Evolutionary conservation across 1,140 invertebrate genomes (phyloP), one percentile per base, ranked within the genome.

Genomic region (Anagrus nilaparvatae): DNA sequence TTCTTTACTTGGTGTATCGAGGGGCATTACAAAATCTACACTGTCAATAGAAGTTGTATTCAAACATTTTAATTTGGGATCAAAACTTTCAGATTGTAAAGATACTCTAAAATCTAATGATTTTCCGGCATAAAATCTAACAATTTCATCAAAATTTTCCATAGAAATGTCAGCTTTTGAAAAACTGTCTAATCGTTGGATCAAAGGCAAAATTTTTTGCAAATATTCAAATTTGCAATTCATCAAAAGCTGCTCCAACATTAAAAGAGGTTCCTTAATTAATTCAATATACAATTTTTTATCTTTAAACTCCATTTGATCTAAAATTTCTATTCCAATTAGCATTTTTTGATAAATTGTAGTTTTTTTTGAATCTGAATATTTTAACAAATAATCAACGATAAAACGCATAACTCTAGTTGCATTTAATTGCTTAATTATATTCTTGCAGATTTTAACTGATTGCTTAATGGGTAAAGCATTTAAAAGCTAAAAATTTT

Each of bases 241-340:
- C 82, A 86, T 85, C 2, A 86, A 52, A 31, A 84, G 63, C 51
- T 83, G 78, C 48, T 86, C 83, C 4, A 86, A 64, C 53, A 86
- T 80, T 0, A 81, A 54, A 13, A 82, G 50, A 0, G 83, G 83
- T 46, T 76, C 72, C 16, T 73, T 71, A 18, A 84, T 72, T 4
- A 84, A 52, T 44, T 76, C 69, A 65, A 77, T 75, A 33, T 80
- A 76, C 7, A 73, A 55, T 12, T 64, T 47, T 41, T 73, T 70
- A 44, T 81, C 70, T 14, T 59, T 62, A 0, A 40, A 12, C 10
- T 74, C 69, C 28, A 84, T 66, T 44, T 71, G 63, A 25, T 71
- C 59, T 59, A 84, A 59, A 49, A 84, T 73, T 58, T 74, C 72
- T 40, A 82, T 49, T 40, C 74, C 68, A 28, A 75, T 59, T 56